These are phyloP conservation scores for Drosophila emarginata DNA, from an alignment of 2,888 invertebrate species.

Conservation along the genomic window DNA sequence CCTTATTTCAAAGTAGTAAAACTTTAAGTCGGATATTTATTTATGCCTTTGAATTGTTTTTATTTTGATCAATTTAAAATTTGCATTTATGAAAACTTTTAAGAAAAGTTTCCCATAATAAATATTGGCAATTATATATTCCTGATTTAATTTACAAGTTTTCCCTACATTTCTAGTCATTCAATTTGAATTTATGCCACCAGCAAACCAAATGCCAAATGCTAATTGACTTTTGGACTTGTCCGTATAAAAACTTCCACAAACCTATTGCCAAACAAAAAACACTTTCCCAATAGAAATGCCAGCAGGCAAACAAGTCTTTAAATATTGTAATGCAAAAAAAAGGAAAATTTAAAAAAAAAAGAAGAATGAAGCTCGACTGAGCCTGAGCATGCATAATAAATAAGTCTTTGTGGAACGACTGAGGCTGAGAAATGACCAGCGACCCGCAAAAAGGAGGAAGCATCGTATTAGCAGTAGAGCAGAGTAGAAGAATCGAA, in stretches of 20 bases:
- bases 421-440: constrained; percentile 40
- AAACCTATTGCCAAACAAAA: constrained; percentile 19
- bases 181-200: constrained; percentile 49
- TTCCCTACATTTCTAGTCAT: constrained; percentile 38
- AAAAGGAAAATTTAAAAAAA: constrained; percentile 1
- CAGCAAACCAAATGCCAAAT: constrained; percentile 48
- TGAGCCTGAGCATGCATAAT: constrained; percentile 49
- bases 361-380: constrained; percentile 20
- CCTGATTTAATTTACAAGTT: constrained; percentile 14
- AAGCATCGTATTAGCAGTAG: constrained; percentile 62
- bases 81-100: not conserved
- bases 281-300: constrained; percentile 44
- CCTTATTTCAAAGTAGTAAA: no score
- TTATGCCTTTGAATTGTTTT: not conserved
- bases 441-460: constrained; percentile 42
- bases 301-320: constrained; percentile 19
- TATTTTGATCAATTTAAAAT: not conserved
- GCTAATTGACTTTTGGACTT: constrained; percentile 59
- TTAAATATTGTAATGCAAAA: constrained; percentile 16
- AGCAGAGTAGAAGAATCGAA: constrained; percentile 14
- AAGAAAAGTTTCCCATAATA: not conserved
- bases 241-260: constrained; percentile 39
- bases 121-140: not conserved
- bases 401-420: constrained; percentile 53
- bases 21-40: no score